A percentile compares a stretch with the other conserved stretches of the same genome.
phyloP scores from a whole-genome alignment of 1,140 invertebrate species.

The Panulirus ornatus region DNA sequence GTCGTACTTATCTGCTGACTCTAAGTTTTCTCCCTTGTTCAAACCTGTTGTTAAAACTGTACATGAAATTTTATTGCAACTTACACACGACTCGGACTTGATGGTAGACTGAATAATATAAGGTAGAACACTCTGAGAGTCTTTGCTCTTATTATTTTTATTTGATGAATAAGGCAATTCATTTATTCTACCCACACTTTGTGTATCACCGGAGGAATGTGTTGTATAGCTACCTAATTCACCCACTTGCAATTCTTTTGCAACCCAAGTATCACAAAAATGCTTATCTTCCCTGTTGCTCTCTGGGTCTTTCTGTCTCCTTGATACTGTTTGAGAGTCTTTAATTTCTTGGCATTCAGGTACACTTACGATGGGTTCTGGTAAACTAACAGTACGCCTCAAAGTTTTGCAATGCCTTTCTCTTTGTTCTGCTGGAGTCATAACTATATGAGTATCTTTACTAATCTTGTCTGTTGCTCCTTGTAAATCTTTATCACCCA shows the following conservation, averaged over 20 bases:
- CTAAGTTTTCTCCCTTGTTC: neutral
- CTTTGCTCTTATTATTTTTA: neutral
- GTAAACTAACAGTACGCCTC: neutral
- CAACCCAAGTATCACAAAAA: constrained; percentile 39
- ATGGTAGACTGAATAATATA: neutral
- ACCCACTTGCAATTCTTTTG: constrained; percentile 2
- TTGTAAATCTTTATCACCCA: neutral
- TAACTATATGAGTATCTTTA: neutral
- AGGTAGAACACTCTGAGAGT: neutral
- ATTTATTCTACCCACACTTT: neutral
- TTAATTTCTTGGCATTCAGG: neutral
- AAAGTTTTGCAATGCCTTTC: neutral
- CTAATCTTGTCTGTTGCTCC: neutral
- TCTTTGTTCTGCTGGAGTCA: neutral
- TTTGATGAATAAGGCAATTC: neutral
- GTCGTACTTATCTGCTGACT: neutral
- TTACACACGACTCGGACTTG: neutral
- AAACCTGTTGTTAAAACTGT: neutral
- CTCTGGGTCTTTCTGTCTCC: neutral
- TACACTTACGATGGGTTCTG: constrained; percentile 14
- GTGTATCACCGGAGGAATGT: constrained; percentile 9
- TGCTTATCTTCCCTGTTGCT: neutral
- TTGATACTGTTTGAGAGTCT: neutral
- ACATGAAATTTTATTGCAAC: neutral
- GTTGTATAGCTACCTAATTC: neutral